Base-by-base conservation (phyloP, 2,888 invertebrate species). In the Torymus tubicola region DNA sequence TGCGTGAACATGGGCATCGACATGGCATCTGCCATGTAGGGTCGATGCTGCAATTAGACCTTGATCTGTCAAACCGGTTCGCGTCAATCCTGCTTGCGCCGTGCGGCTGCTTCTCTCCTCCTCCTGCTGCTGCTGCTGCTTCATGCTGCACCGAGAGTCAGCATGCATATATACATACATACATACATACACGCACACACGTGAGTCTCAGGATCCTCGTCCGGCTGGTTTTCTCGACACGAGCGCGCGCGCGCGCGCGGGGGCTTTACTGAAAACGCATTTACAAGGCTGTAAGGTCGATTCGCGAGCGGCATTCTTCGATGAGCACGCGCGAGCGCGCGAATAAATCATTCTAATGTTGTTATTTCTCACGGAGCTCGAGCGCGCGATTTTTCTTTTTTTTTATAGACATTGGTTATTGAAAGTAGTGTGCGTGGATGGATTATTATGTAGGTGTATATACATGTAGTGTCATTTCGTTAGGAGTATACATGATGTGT, bases 21-120 rank as follows among this genome's bases (percentile, higher is more conserved):
- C 75, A 75, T 75, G 75, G 75, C 68, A 75, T 75, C 68, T 77
- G 69, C 77, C 77, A 77, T 77, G 69, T 69, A 77, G 69, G 77
- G 77, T 52, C 63, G 68, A 69, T 69, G 68, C 69, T 69, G 77
- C 77, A 77, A 77, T 77, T 77, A 77, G 77, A 77, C 77, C 77
- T 77, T 77, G 77, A 77, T 77, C 77, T 77, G 77, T 77, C 77
- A 77, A 77, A 77, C 77, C 77, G 77, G 77, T 77, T 77, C 77
- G 77, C 77, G 77, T 76, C 76, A 76, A 76, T 76, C 76, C 68
- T 76, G 64, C 74, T 74, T 53, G 61, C 12, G 53, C 12, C 52
- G 52, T n/a, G 52, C 61, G 10, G 61, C 52, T 14, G 52, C 71
- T 13, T 11, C 1, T 16, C 18, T 42, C 8, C 42, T 42, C 42